Base-by-base conservation (phyloP, 2,888 invertebrate genomes). In the Itoplectis maculator region DNA sequence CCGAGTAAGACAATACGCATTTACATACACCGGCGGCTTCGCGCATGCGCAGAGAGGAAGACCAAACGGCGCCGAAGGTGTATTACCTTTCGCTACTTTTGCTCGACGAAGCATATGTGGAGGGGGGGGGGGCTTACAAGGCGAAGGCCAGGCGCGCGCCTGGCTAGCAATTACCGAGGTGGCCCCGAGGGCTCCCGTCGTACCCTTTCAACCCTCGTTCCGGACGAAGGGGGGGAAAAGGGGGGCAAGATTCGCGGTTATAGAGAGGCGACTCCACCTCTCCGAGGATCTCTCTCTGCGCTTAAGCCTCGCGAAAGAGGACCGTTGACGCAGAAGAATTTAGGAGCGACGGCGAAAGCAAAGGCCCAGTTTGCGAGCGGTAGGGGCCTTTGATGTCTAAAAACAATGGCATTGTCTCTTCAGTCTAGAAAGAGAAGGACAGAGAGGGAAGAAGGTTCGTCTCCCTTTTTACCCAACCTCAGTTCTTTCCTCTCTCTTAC, bases 321-420 rank as follows among this genome's bases (percentile, higher is more conserved):
- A 76, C 86, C 70, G 88, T 91, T 92, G 92, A 92, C 92, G 92
- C 91, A 92, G 92, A 92, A 92, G 92, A 92, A 92, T 92, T 92
- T 92, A 92, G 92, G 92, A 90, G 90, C 90, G 92, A 92, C 92
- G 92, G 92, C 92, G 86, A 89, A 89, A 90, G 91, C 91, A 91
- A 91, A 91, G 91, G 91, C 89, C 91, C 90, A 90, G 89, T 90
- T 91, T 89, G 90, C 89, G 87, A 89, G 91, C 92, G 92, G 92
- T 86, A 87, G 88, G 86, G 87, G 87, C 89, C 92, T 92, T 92
- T 92, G 92, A 92, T 92, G 92, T 92, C 91, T 87, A 92, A 92
- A 92, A 92, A 92, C 92, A 92, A 92, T 92, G 92, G 89, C 92
- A 92, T 92, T 92, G 92, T 92, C 92, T 92, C 91, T 92, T 92